Conservation (phyloP, 1,140 invertebrate genomes). For the Magallana ariakensis region DNA sequence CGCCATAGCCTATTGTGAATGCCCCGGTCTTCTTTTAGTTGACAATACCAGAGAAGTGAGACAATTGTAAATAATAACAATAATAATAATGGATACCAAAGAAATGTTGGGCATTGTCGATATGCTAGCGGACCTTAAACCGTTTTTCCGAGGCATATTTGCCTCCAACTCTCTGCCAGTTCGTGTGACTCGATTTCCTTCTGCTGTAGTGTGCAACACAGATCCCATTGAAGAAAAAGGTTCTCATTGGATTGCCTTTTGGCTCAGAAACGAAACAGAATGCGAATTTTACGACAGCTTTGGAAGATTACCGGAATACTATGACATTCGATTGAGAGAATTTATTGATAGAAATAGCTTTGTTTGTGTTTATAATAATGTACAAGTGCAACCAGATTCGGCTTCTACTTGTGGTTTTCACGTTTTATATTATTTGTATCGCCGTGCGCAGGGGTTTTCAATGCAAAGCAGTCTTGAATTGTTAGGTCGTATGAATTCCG, state of each 20-base stretch:
- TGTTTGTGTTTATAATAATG: slow-evolving; percentile 39
- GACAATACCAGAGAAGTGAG: slow-evolving; percentile 37
- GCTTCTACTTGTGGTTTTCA: slow-evolving; percentile 31
- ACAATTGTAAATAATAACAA: slow-evolving; percentile 12
- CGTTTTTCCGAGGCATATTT: slow-evolving; percentile 23
- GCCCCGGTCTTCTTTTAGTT: slow-evolving; percentile 8
- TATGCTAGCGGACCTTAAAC: neutral
- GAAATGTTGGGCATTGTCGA: slow-evolving; percentile 1
- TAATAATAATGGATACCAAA: slow-evolving; percentile 1
- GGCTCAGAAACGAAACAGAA: slow-evolving; percentile 24
- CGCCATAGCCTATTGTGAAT: slow-evolving; percentile 34
- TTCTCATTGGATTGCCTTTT: slow-evolving; percentile 48
- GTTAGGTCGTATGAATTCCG: neutral
- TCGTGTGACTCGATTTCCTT: slow-evolving; percentile 23
- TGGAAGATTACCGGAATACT: slow-evolving; percentile 44
- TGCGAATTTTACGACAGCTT: slow-evolving; percentile 52
- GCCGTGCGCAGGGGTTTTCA: slow-evolving; percentile 7
- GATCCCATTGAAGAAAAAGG: slow-evolving; percentile 31
- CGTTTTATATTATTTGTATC: slow-evolving; percentile 37
- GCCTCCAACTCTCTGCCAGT: slow-evolving; percentile 15
- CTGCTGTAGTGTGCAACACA: slow-evolving; percentile 39
- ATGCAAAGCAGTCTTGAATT: slow-evolving; percentile 26
- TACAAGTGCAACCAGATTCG: slow-evolving; percentile 3
- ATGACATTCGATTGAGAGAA: neutral
- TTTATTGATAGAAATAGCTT: slow-evolving; percentile 38